Percentiles rank a stretch among this genome's conserved stretches.
These are phyloP conservation scores for Melanerpes aurifrons DNA, from an alignment of 2,113 vertebrate species.

Conservation along the genomic window DNA sequence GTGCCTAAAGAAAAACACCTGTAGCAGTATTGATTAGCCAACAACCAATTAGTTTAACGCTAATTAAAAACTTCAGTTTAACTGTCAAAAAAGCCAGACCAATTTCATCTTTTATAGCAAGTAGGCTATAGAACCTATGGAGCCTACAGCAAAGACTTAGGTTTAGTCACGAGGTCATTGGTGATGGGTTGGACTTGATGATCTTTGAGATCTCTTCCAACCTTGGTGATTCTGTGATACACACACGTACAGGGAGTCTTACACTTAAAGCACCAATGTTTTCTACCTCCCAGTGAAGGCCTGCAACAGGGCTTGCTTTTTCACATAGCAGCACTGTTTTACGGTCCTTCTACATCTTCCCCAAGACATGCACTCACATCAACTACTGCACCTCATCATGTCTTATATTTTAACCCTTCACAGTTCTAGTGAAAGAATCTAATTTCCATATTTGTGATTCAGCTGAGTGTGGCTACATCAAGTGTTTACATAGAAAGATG, in stretches of 20 bases:
- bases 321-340: neutral
- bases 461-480: neutral
- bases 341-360: neutral
- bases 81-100: neutral
- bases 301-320: neutral
- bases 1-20: neutral
- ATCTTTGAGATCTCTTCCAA: too few relatives aligned
- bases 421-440: neutral
- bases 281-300: neutral
- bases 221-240: too few relatives aligned
- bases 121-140: neutral
- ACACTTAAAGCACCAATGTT: neutral
- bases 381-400: neutral
- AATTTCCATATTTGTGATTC: neutral
- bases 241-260: neutral
- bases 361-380: neutral
- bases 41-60: neutral
- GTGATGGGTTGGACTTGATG: too few relatives aligned
- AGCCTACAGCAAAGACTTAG: constrained; percentile 3
- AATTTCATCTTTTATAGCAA: neutral
- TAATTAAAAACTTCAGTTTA: neutral
- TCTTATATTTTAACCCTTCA: neutral
- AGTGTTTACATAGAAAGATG: neutral
- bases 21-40: neutral
- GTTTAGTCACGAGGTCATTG: neutral